Evolutionary conservation across 2,113 vertebrate species (phyloP), one percentile per base, ranked within the genome.

Genomic region (Sphaerodactylus townsendi): DNA sequence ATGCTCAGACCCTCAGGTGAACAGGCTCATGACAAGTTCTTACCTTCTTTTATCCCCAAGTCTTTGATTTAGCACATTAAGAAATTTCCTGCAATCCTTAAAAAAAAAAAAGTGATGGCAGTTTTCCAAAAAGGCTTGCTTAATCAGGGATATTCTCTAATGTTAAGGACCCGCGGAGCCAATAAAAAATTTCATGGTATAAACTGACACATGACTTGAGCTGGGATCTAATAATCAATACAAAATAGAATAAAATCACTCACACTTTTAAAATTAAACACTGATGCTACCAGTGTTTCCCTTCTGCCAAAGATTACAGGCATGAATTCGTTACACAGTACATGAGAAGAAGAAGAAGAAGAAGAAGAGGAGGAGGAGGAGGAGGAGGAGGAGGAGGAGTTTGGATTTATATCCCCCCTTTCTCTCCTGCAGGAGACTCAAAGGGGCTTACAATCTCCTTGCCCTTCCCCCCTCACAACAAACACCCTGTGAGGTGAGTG

Each of bases 51-150:
- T 80, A 82, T 95, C 91, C 53, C 95, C 95, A 90, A 96, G 95
- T 74, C 91, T 95, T 82, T 90, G 82, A 85, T 98, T 98, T 53
- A 98, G 87, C 62, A 88, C 79, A 86, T 97, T 98, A 86, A 98
- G 95, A 95, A 98, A 98, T 79, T 83, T 95, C 84, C 97, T 96
- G 84, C 96, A 95, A 85, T 98, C 97, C 97, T 98, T 93, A 10
- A 48, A 7, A 3, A 62, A 71, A 2, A 84, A 30, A 59, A 46
- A 39, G 13, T 71, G 28, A 59, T 50, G 48, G 15, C 48, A 25
- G 17, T 48, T 37, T 83, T 39, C 35, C 8, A 14, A 14, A 64
- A 37, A 5, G 5, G 56, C 5, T 56, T 50, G 48, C 13, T 50
- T 50, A 50, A 50, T 50, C 7, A 50, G 13, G 17, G 19, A 19